A percentile compares a stretch with the other conserved stretches of the same genome.
Evolutionary conservation across 2,113 vertebrate species (phyloP).

Genomic region (Nicator chloris): DNA sequence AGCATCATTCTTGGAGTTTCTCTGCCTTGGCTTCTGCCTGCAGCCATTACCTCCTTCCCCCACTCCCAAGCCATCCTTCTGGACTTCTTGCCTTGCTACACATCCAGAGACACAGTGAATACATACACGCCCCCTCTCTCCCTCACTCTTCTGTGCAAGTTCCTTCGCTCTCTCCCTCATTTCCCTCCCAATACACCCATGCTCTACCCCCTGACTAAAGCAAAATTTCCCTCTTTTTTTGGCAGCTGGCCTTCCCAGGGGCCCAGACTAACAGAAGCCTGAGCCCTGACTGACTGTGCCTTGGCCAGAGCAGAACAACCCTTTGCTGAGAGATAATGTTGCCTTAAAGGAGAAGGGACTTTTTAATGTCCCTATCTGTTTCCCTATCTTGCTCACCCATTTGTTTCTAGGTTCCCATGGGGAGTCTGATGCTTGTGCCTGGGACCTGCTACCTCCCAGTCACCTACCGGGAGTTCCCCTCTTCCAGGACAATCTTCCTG

Average conservation of each 20-base stretch:
- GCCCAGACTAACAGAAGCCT: constrained; percentile 33
- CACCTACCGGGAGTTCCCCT: neutral
- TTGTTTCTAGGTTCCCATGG: neutral
- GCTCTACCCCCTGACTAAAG: neutral
- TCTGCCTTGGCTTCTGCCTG: neutral
- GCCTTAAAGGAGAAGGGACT: constrained; percentile 46
- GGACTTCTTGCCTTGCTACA: neutral
- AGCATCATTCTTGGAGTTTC: neutral
- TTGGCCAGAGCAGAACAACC: neutral
- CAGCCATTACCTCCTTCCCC: neutral
- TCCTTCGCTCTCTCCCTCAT: neutral
- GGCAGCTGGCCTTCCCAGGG: constrained; percentile 30
- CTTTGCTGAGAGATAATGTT: neutral
- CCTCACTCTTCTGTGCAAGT: neutral
- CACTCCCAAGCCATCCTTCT: neutral
- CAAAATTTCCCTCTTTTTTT: constrained; percentile 1
- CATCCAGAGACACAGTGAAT: neutral
- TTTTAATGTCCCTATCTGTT: neutral
- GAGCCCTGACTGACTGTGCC: neutral
- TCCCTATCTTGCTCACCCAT: neutral
- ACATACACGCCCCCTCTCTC: neutral
- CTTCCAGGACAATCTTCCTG: neutral
- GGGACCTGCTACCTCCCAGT: neutral
- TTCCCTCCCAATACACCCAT: neutral
- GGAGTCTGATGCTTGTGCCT: neutral